Evolutionary conservation across 2,888 invertebrate species (phyloP), one percentile per base, ranked within the genome.

Genomic region (Drosophila falleni): DNA sequence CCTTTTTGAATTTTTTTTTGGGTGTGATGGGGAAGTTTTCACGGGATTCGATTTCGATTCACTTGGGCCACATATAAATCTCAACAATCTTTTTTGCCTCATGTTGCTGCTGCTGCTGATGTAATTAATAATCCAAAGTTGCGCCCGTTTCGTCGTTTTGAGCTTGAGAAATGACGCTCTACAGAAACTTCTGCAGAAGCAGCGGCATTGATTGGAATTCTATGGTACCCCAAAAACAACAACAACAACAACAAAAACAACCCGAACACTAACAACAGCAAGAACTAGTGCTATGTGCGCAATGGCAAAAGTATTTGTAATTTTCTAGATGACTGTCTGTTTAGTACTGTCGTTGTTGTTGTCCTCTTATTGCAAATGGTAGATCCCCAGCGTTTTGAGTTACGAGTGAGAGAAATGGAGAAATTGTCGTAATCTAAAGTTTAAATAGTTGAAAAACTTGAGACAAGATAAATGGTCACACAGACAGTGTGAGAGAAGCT

Each of bases 61-160:
- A 62, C 80, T 75, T 70, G 80, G 80, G 76, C 59, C 75, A 78
- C 59, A 87, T 72, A 84, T 86, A 85, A 87, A 84, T 87, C 80
- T 75, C 73, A 71, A 77, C 29, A 71, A 76, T 72, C 74, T 64
- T 72, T 62, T 51, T 56, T 60, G 37, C 37, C 37, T n/a, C 37
- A 37, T 37, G 51, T 47, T 55, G 15, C 33, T 54, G 71, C 37
- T 50, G 54, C 31, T 66, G 54, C 19, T 75, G 76, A 76, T 87
- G 82, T 87, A 87, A 87, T 87, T 87, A 87, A 87, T 87, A 87
- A 87, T 89, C 89, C 79, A 87, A 77, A 89, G 73, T 83, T 86
- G 89, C 74, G 85, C 74, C 59, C 78, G 78, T 83, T 88, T 86
- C 80, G 80, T 78, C 89, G 80, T 86, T 89, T 88, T 80, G 87